Base-by-base conservation (phyloP, 1,140 invertebrate genomes). In the Psix sp. region DNA sequence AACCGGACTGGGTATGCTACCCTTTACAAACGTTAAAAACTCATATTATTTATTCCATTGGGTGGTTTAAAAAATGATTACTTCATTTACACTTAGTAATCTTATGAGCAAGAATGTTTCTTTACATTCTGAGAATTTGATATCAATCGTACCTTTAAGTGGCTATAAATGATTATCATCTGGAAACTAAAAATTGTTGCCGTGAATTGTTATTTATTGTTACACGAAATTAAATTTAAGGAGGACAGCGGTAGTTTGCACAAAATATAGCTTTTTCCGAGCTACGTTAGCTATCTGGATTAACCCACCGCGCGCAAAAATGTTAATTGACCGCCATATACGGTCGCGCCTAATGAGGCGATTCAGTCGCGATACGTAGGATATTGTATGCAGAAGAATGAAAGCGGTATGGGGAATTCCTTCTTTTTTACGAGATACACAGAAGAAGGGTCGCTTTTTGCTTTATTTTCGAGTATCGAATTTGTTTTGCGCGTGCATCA, bases 261-360 rank as follows among this genome's bases (percentile, higher is more conserved):
- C 45, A 45, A 66, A 66, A 48, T 48, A 40, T 56, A 48, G 42
- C 42, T 42, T 56, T 66, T 56, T 66, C 24, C 33, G 38, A 17
- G 17, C 67, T 17, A 43, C 52, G 36, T 49, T 73, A 51, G 60
- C 66, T 66, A 73, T 66, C 60, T 40, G 54, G 70, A 66, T 73
- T 73, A 51, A 66, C 70, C 70, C 52, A 60, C 52, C 45, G 60
- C 56, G 63, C 39, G 63, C 54, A 67, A 74, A 74, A 74, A 67
- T 74, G 59, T 68, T 74, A 66, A 67, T 67, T 60, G 63, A 68
- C 14, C 48, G 17, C 57, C 51, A 45, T 70, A 70, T 70, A 70
- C n/a, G 46, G 65, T 39, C 57, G 10, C 21, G 62, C 51, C 52
- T 75, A 75, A 75, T 75, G 72, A 75, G 72, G 11, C 65, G 59